These are phyloP conservation scores for Sycophila texana DNA, from an alignment of 2,888 invertebrate species.

Conservation along the genomic window DNA sequence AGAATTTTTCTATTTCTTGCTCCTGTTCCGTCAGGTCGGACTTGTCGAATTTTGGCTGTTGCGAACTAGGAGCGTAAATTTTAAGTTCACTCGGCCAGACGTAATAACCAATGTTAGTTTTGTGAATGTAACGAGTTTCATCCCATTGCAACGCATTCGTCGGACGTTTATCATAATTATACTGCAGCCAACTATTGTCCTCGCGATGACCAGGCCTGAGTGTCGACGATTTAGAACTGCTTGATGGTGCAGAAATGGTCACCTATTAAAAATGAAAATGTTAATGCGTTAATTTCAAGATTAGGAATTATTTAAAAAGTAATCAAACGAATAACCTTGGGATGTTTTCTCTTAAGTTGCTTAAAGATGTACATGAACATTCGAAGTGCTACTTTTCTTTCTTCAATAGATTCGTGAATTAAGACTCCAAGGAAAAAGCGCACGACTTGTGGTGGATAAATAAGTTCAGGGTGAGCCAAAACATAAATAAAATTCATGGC, in stretches of 20 bases:
- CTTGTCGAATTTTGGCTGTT: conserved; percentile 81
- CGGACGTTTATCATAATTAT: conserved; percentile 80
- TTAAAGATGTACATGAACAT: conserved; percentile 82
- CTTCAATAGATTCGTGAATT: conserved; percentile 87
- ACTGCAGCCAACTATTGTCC: conserved; percentile 87
- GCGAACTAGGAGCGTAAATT: conserved; percentile 81
- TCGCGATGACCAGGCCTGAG: conserved; percentile 78
- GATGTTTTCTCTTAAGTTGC: conserved; percentile 83
- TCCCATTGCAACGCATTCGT: conserved; percentile 86
- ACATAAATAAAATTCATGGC: conserved; percentile 84
- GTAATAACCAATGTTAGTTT: conserved; percentile 79
- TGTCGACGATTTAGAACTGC: not conserved
- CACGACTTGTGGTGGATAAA: conserved; percentile 81
- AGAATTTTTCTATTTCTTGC: conserved; percentile 81
- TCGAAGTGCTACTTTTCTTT: conserved; percentile 83
- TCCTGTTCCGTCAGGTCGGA: conserved; percentile 80
- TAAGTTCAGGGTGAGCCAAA: conserved; percentile 84
- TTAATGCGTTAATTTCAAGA: not conserved
- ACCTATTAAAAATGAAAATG: conserved; percentile 22
- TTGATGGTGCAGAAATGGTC: conserved; percentile 39
- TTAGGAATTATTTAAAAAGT: not conserved
- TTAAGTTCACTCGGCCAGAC: conserved; percentile 78
- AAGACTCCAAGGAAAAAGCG: conserved; percentile 81
- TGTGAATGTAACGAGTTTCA: conserved; percentile 82
- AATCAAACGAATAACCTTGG: conserved; percentile 63